Evolutionary conservation across 2,113 vertebrate species (phyloP), one percentile per base, ranked within the genome.

Genomic region (Ifrita kowaldi): DNA sequence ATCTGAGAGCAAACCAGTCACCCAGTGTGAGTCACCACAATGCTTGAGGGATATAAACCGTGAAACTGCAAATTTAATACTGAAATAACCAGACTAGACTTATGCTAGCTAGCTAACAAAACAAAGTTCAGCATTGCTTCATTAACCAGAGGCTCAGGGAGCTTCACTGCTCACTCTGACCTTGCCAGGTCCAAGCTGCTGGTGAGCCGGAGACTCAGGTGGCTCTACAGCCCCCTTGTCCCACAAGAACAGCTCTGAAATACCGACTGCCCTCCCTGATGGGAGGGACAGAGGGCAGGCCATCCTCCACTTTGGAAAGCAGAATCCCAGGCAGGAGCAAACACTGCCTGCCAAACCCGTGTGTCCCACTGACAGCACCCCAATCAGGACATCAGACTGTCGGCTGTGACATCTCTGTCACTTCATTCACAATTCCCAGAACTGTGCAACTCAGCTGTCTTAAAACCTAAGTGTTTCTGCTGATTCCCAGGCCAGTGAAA

Each of bases 31-130:
- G 60, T 94, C 92, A 97, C 73, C 78, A 35, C 20, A 89, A 81
- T 6, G 69, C 86, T 62, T 17, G 33, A 90, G 92, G 90, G 71
- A 56, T 68, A 67, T 14, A 90, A 95, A 84, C 87, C 26, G 64
- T 39, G 86, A 95, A 93, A 93, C 46, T 85, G 46, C 55, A 88
- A 83, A 83, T 73, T 80, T 77, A 93, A 84, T 93, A 89, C 30
- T 70, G 59, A 93, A 90, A 74, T 52, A 86, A 78, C 60, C 76
- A 93, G 64, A 70, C 63, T 22, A 86, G 59, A 65, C 50, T 77
- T 37, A 76, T 7, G 23, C 60, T 87, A 74, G 77, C 44, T 44
- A 49, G 71, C 39, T 80, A 90, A 47, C 27, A 80, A 93, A 94
- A 77, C 85, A 86, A 65, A 81, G 46, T 39, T 62, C 50, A 92